Conservation (phyloP, 2,113 vertebrate species). For the Ptilonorhynchus violaceus region DNA sequence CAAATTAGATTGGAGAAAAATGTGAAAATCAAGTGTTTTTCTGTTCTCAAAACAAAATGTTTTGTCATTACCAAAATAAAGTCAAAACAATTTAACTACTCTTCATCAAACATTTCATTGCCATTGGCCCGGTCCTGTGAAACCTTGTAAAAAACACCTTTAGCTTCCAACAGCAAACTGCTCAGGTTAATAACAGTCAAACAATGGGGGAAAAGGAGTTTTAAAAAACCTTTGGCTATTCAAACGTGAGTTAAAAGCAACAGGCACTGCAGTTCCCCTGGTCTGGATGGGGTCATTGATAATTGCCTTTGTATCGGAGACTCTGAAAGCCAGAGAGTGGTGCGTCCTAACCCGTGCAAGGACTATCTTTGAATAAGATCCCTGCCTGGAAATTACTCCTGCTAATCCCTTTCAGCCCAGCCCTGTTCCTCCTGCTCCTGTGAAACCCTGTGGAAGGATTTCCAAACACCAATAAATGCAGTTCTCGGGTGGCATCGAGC, state of each 20-base stretch:
- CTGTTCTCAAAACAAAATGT: not conserved
- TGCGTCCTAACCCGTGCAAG: not conserved
- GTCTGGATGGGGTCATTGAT: not conserved
- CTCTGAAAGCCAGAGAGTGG: not conserved
- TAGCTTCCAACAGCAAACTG: not conserved
- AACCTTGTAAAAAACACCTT: not conserved
- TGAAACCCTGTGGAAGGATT: not conserved
- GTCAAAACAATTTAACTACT: constrained; percentile 30
- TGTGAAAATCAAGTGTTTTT: not conserved
- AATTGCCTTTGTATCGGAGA: not conserved
- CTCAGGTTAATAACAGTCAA: not conserved
- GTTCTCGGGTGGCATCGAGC: not conserved
- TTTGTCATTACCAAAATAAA: constrained; percentile 13
- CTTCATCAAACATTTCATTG: not conserved
- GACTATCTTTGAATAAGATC: not conserved
- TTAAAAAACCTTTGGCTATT: not conserved
- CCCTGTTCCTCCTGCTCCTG: not conserved
- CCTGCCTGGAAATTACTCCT: not conserved
- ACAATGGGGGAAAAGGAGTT: not conserved
- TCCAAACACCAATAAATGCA: not conserved
- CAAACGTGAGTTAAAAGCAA: not conserved
- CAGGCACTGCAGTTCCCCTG: not conserved
- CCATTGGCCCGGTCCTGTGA: not conserved
- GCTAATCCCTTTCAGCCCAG: constrained; percentile 27
- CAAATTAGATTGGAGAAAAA: not conserved